Evolutionary conservation across 2,888 invertebrate species (phyloP), one percentile per base, ranked within the genome.

Genomic region (Perdita meconis): DNA sequence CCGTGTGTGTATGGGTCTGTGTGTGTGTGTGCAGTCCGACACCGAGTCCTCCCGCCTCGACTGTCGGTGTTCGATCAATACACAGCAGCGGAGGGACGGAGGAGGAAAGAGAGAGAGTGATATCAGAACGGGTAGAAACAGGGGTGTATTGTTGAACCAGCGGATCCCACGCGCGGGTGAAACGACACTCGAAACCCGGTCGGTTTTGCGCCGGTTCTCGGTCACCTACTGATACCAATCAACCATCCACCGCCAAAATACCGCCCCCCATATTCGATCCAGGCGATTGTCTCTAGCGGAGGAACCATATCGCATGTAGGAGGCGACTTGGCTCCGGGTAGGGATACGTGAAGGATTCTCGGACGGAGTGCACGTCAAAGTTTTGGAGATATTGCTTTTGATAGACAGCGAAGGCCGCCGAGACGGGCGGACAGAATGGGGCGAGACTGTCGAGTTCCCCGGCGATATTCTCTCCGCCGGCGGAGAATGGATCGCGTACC

Each of bases 1-100:
- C n/a, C n/a, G n/a, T n/a, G n/a, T n/a, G n/a, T n/a, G n/a, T n/a
- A n/a, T n/a, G n/a, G n/a, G n/a, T n/a, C n/a, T n/a, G 59, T 10
- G 30, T 13, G 30, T 12, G 30, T 26, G 19, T 59, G 26, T 61
- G 24, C 26, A 53, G 51, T 51, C 59, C 60, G 66, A 76, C 78
- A 68, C 77, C 56, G 67, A 78, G 80, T 72, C 64, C 71, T 65
- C 55, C 59, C 70, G 78, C 78, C 79, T 71, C 65, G 75, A 66
- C 74, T 80, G 71, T 81, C 80, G 78, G 81, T 84, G 80, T 83
- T 84, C 88, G 88, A 89, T 89, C 88, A 88, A 89, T 88, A 89
- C 85, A 56, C 78, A 22, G 73, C 53, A 51, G 66, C 63, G 79
- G 57, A 26, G 63, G 26, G 44, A 38, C 19, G 60, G 55, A 66